Percentiles rank a stretch among this genome's conserved stretches.
Evolutionary conservation across 2,113 vertebrate genomes (phyloP).

Genomic region (Centropus bengalensis): DNA sequence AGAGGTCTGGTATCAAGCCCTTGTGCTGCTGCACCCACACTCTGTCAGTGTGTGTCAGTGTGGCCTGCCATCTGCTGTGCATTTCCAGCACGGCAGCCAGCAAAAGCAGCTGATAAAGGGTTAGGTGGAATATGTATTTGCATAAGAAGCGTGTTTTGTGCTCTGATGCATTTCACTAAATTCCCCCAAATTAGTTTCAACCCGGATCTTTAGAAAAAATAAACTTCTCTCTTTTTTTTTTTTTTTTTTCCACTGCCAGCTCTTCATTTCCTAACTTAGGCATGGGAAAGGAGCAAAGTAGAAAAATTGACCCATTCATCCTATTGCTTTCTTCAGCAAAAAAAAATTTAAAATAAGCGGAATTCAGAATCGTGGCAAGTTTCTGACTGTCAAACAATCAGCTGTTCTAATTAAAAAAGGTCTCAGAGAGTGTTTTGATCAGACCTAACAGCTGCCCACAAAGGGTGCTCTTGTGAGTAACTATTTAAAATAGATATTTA

Average conservation of each 20-base stretch:
- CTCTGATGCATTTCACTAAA: not conserved
- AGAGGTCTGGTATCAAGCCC: not conserved
- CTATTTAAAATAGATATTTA: not conserved
- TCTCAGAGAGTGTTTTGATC: not conserved
- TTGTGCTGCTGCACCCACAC: not conserved
- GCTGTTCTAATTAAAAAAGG: not conserved
- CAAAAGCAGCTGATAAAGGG: not conserved
- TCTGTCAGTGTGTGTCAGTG: not conserved
- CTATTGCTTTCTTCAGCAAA: not conserved
- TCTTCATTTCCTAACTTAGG: not conserved
- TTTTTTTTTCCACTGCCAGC: too few species aligned
- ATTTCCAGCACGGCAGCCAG: not conserved
- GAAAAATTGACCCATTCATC: not conserved
- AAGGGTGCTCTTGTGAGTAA: not conserved
- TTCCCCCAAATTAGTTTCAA: rapidly evolving
- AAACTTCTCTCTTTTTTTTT: too few species aligned
- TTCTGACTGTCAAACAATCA: not conserved
- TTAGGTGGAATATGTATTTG: not conserved
- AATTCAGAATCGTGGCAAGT: not conserved
- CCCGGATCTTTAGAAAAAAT: not conserved
- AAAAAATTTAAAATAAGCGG: not conserved
- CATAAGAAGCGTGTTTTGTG: not conserved
- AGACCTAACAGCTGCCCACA: not conserved
- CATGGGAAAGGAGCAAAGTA: not conserved
- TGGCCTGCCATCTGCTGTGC: conserved; percentile 6